Conservation (phyloP, 2,797 vertebrate species). For the Gymnodraco acuticeps region DNA sequence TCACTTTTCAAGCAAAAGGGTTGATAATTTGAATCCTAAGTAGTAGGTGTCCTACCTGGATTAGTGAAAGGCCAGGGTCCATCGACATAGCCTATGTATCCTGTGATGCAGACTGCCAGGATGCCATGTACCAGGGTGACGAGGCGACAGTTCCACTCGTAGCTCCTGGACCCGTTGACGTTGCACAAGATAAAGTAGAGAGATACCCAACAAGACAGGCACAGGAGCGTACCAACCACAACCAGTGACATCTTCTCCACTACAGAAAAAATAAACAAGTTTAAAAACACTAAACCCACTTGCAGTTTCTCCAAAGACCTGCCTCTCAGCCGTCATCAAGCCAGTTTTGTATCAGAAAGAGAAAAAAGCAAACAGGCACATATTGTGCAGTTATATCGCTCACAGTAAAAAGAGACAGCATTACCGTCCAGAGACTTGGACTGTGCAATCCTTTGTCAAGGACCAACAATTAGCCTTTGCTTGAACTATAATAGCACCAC, state of each 20-base stretch:
- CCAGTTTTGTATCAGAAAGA: slow-evolving; percentile 20
- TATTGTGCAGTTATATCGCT: slow-evolving; percentile 69
- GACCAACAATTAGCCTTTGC: slow-evolving; percentile 81
- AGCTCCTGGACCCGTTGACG: slow-evolving; percentile 83
- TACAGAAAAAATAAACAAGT: slow-evolving; percentile 49
- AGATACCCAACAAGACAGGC: slow-evolving; percentile 88
- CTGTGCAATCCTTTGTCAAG: slow-evolving; percentile 77
- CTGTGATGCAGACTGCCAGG: slow-evolving; percentile 90
- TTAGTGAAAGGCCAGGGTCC: slow-evolving; percentile 95
- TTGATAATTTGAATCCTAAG: background rate
- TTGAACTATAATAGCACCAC: slow-evolving; percentile 80
- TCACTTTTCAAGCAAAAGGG: background rate
- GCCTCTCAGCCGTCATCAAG: slow-evolving; percentile 23
- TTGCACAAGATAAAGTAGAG: slow-evolving; percentile 90
- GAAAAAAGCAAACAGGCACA: slow-evolving; percentile 33
- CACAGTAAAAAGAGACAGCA: slow-evolving; percentile 70
- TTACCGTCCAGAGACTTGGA: slow-evolving; percentile 61
- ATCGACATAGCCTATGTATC: slow-evolving; percentile 94
- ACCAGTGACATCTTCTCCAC: slow-evolving; percentile 82
- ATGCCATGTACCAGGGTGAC: slow-evolving; percentile 94
- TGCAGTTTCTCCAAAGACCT: slow-evolving; percentile 12
- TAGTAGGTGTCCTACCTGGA: slow-evolving; percentile 85
- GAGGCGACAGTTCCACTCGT: slow-evolving; percentile 96
- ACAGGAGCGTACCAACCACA: slow-evolving; percentile 84
- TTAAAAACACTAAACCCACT: slow-evolving; percentile 22